Base-by-base conservation (phyloP, 2,797 vertebrate genomes). In the Oryzias sinensis region DNA sequence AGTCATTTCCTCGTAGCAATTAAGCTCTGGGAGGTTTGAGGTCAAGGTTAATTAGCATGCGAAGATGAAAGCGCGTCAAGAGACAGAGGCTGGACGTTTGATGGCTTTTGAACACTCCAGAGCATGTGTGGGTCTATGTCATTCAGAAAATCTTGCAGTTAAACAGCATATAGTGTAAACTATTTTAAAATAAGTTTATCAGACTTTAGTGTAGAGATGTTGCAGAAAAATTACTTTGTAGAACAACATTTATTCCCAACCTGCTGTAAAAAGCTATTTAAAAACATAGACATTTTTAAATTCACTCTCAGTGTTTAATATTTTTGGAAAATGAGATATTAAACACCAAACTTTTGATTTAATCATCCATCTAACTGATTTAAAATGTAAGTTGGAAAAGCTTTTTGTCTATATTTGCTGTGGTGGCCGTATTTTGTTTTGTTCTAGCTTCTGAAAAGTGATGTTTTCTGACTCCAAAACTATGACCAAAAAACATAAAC, bases 41-140 rank as follows among this genome's bases (percentile, higher is more conserved):
- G 83, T 86, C 83, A 74, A 86, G 86, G 85, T 85, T 85, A 89
- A 89, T 90, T 85, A 86, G 83, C 86, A 86, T 84, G 79, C 75
- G 82, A 75, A 88, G 86, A 89, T 91, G 72, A 91, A 90, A 86
- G 80, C 57, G 72, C 72, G 62, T 72, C 63, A 67, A 59, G 62
- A 16, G 49, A 75, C 59, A 76, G 58, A 59, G 53, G 62, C 70
- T 49, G 66, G 60, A 56, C 37, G 44, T 72, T 79, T 83, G 72
- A 82, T 78, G 29, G 22, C 54, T 46, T 56, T 76, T 59, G 46
- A 56, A 40, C 59, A 65, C 62, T 67, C 40, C 13, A 50, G 49
- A 76, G 17, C 57, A 18, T 79, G 45, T 63, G 59, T 70, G 42
- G 56, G 48, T 14, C 5, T 24, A 27, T 53, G 46, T 27, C 24